Percentiles rank a stretch among this genome's conserved stretches.
phyloP scores from a whole-genome alignment of 2,113 vertebrate genomes.

The Tiliqua scincoides region DNA sequence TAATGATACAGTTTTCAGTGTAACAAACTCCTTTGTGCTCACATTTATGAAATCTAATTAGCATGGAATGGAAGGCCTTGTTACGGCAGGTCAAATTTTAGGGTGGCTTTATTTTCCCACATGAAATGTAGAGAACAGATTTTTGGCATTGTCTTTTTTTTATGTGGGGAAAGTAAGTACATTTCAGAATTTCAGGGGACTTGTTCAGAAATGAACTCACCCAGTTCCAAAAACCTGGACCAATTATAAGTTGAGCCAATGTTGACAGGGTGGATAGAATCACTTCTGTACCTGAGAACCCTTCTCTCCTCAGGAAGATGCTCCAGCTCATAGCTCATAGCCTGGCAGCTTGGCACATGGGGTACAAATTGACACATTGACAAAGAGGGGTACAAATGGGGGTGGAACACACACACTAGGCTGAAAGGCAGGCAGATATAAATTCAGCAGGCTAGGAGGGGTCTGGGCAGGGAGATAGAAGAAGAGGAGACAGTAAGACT shows the following conservation, averaged over 20 bases:
- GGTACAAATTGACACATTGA: no score
- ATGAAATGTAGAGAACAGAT: neutral
- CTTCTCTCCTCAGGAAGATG: conserved; percentile 7
- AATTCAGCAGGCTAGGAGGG: no score
- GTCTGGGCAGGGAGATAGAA: no score
- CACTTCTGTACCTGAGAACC: no score
- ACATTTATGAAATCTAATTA: neutral
- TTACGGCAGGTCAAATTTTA: neutral
- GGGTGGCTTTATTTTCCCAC: neutral
- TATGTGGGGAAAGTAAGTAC: neutral
- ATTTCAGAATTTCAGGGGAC: no score
- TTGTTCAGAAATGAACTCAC: no score
- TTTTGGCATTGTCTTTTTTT: neutral
- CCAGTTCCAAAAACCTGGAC: neutral
- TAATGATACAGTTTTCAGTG: neutral
- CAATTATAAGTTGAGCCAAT: neutral
- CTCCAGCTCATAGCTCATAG: neutral
- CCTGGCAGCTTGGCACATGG: no score
- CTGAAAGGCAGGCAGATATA: no score
- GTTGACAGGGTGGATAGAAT: neutral
- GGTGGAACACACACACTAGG: no score
- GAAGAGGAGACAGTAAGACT: no score
- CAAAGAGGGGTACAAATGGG: no score
- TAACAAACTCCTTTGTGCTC: neutral
- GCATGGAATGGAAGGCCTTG: neutral